Evolutionary conservation across 2,113 vertebrate species (phyloP).

Genomic region (Thymallus thymallus): DNA sequence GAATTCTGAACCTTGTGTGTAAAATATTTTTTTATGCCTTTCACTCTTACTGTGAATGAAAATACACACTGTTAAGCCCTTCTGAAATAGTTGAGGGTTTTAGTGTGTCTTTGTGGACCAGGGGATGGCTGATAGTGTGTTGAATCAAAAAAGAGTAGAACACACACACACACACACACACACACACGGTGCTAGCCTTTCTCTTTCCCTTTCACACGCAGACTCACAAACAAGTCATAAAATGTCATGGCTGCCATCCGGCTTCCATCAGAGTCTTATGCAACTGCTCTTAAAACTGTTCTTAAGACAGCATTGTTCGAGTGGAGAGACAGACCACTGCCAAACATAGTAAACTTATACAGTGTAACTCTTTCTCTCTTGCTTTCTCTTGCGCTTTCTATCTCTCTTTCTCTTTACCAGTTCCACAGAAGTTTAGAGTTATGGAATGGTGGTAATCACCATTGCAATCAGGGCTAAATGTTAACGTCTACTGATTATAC

Average conservation of each 20-base stretch:
- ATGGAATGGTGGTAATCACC: slow-evolving; percentile 21
- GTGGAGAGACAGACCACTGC: background rate
- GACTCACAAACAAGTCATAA: background rate
- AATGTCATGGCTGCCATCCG: slow-evolving; percentile 15
- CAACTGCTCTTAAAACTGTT: background rate
- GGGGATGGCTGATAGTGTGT: too few relatives aligned
- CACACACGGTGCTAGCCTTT: slow-evolving; percentile 3
- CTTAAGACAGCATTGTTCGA: slow-evolving; percentile 30
- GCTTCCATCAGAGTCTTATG: slow-evolving; percentile 27
- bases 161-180: slow-evolving; percentile 4
- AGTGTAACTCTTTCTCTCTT: background rate
- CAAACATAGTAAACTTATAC: background rate
- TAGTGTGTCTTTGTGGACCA: too few relatives aligned
- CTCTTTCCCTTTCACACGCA: background rate
- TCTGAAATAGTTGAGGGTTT: too few relatives aligned
- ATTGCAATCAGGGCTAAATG: slow-evolving; percentile 28
- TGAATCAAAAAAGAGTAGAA: too few relatives aligned
- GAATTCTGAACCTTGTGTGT: too few relatives aligned
- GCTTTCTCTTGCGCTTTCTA: background rate
- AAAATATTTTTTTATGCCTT: too few relatives aligned
- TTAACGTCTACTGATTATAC: slow-evolving; percentile 16
- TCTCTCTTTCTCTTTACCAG: background rate
- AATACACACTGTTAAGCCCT: too few relatives aligned
- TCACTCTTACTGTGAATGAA: too few relatives aligned
- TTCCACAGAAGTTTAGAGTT: slow-evolving; percentile 29